Conservation (phyloP, 2,113 vertebrate species). For the Prinia subflava region DNA sequence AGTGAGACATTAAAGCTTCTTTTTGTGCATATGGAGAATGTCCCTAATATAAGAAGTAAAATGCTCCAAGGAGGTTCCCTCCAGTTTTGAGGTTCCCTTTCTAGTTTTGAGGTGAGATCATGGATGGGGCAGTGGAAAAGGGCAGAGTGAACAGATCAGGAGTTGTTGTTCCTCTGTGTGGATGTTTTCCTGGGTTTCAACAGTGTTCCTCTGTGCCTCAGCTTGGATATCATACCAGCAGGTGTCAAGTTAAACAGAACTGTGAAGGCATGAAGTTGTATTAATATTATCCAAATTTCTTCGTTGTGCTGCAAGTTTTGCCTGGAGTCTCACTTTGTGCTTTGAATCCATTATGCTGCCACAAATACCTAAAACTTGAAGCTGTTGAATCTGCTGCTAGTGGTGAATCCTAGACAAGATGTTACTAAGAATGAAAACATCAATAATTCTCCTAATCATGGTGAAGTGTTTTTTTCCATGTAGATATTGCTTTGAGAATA, state of each 20-base stretch:
- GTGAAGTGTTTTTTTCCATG: constrained; percentile 7
- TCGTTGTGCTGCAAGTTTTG: neutral
- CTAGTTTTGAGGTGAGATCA: neutral
- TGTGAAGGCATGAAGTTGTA: neutral
- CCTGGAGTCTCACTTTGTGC: neutral
- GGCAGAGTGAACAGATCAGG: neutral
- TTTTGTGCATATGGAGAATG: neutral
- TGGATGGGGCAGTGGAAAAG: neutral
- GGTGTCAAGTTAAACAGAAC: neutral
- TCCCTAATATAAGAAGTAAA: fast-evolving
- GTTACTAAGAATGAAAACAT: constrained; percentile 10
- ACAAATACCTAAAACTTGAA: neutral
- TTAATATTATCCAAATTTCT: neutral
- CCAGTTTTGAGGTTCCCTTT: neutral
- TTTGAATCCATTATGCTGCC: neutral
- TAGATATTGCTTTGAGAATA: constrained; percentile 53
- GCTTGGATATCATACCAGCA: neutral
- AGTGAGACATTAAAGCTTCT: neutral
- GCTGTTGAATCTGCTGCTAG: neutral
- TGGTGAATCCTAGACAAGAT: neutral
- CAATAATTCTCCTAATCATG: constrained; percentile 51
- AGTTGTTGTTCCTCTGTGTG: neutral
- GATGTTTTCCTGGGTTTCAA: neutral
- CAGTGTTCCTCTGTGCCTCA: neutral
- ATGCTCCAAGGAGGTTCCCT: neutral